These are phyloP conservation scores for Ciconia boyciana DNA, from an alignment of 2,113 vertebrate genomes.

Conservation along the genomic window DNA sequence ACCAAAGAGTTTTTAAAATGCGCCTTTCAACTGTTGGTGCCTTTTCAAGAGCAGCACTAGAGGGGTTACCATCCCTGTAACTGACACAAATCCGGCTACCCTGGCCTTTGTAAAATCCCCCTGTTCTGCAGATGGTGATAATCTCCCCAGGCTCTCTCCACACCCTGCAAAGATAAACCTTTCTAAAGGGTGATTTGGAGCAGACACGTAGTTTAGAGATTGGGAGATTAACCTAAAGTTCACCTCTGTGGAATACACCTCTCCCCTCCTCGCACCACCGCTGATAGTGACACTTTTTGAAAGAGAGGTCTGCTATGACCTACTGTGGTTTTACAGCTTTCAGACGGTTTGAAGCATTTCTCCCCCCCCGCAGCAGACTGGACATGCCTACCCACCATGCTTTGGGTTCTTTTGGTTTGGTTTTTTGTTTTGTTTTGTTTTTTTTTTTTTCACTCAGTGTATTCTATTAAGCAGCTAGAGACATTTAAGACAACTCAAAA, in stretches of 20 bases:
- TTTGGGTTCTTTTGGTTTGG: too few species aligned
- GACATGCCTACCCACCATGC: neutral
- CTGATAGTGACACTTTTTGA: accelerated
- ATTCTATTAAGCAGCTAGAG: neutral
- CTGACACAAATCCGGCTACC: neutral
- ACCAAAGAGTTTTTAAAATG: neutral
- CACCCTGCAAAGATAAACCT: neutral
- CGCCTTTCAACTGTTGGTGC: neutral
- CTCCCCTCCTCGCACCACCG: neutral
- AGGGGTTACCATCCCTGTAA: neutral
- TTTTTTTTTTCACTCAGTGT: neutral
- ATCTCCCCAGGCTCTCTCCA: neutral
- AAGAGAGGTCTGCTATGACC: accelerated
- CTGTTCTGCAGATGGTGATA: neutral
- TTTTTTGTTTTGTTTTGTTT: neutral
- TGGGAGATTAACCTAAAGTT: neutral
- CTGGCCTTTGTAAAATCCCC: neutral
- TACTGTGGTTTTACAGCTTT: neutral
- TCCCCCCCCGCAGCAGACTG: too few species aligned
- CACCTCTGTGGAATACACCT: neutral
- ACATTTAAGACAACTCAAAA: neutral
- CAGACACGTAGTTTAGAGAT: neutral
- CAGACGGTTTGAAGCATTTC: neutral
- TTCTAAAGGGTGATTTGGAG: neutral
- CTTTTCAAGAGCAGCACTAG: neutral